These are phyloP conservation scores for Drosophila dunni DNA, from an alignment of 1,140 invertebrate species.

Conservation along the genomic window DNA sequence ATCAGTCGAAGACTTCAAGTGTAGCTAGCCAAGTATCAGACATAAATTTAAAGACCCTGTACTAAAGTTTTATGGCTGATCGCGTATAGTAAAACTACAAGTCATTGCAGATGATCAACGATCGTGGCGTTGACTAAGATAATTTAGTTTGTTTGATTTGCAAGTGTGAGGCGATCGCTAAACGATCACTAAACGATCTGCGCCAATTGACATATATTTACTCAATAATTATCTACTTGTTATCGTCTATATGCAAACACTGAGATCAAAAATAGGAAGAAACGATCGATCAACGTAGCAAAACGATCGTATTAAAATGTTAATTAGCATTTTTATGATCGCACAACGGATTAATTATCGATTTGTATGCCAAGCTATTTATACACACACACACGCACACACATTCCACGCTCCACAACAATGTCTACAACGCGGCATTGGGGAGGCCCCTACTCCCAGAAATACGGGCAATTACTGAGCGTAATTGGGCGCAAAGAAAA, in stretches of 20 bases:
- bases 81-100: neutral
- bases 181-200: conserved; percentile 1
- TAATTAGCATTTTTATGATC: conserved; percentile 75
- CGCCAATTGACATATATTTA: conserved; percentile 36
- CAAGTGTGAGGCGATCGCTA: neutral
- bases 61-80: neutral
- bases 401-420: conserved; percentile 32
- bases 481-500: conserved; percentile 65
- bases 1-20: neutral
- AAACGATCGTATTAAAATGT: conserved; percentile 63
- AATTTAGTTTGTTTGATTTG: conserved; percentile 6
- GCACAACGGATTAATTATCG: conserved; percentile 63
- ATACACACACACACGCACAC: conserved; percentile 20
- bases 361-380: conserved; percentile 65
- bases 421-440: conserved; percentile 30
- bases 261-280: neutral
- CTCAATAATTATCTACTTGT: neutral
- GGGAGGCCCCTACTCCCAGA: conserved; percentile 20
- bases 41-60: conserved; percentile 2
- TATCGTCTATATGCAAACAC: conserved; percentile 25
- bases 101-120: conserved; percentile 9
- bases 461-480: conserved; percentile 62
- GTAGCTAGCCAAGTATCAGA: neutral
- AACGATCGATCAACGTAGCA: conserved; percentile 33
- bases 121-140: neutral